Conservation (phyloP, 2,797 vertebrate genomes). For the Oophaga sylvatica region DNA sequence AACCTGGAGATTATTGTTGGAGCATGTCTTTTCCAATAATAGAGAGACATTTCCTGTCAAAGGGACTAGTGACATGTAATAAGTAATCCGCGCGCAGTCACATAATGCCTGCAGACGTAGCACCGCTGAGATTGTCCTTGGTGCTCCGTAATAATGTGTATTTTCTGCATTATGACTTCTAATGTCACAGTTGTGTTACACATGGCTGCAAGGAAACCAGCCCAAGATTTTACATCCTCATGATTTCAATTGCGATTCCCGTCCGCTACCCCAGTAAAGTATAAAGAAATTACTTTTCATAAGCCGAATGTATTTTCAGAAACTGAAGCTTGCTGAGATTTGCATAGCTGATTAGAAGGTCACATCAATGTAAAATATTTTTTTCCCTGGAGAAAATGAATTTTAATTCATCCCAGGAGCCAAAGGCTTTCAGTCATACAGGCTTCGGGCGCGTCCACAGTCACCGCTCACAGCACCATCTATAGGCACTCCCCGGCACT, state of each 20-base stretch:
- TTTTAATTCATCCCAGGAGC: no score
- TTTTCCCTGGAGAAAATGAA: no score
- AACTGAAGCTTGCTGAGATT: no score
- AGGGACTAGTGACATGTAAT: conserved; percentile 16
- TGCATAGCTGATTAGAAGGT: no score
- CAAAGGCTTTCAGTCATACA: no score
- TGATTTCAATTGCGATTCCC: not conserved
- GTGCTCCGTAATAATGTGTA: not conserved
- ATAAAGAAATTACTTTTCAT: not conserved
- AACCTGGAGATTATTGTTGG: conserved; percentile 30
- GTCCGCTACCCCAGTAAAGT: not conserved
- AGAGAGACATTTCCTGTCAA: conserved; percentile 8
- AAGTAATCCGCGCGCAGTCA: not conserved
- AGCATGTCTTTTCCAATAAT: conserved; percentile 8
- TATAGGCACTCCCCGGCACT: no score
- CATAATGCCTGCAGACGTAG: not conserved
- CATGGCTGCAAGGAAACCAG: not conserved
- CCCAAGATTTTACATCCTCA: not conserved
- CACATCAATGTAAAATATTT: no score
- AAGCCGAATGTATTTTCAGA: no score
- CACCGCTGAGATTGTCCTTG: not conserved
- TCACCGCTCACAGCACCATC: no score
- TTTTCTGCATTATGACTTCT: not conserved
- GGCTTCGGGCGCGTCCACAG: no score
- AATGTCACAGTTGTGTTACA: not conserved